Percentiles rank a stretch among this genome's conserved stretches.
Conservation (phyloP, 2,797 vertebrate species). For the Xenopus petersii region DNA sequence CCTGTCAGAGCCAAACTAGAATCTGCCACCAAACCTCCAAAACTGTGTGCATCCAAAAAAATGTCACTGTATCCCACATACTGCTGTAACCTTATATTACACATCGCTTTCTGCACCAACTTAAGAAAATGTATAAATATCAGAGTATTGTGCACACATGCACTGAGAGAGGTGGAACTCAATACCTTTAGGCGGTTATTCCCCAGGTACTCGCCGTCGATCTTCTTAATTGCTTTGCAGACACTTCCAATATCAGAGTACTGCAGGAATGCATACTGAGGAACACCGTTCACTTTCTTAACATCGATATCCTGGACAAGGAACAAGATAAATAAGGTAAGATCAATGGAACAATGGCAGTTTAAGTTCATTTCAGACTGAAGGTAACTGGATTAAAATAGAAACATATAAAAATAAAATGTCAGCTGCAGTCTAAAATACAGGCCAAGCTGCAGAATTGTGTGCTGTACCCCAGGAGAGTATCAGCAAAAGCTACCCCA, state of each 20-base stretch:
- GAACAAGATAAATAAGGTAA: slow-evolving; percentile 43
- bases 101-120: too few relatives aligned
- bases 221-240: slow-evolving; percentile 99
- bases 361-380: neutral
- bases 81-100: too few relatives aligned
- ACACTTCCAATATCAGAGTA: slow-evolving; percentile 97
- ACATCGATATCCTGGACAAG: slow-evolving; percentile 91
- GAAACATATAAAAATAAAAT: neutral
- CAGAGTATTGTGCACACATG: too few relatives aligned
- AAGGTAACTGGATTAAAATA: slow-evolving; percentile 8
- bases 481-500: too few relatives aligned
- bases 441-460: too few relatives aligned
- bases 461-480: too few relatives aligned
- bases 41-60: neutral
- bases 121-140: too few relatives aligned
- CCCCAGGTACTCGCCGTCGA: slow-evolving; percentile 97
- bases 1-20: too few relatives aligned
- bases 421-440: neutral
- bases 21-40: neutral
- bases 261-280: slow-evolving; percentile 96
- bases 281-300: slow-evolving; percentile 95
- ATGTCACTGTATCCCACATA: too few relatives aligned
- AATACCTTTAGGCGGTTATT: slow-evolving; percentile 76
- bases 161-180: neutral
- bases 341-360: slow-evolving; percentile 5